Evolutionary conservation across 2,113 vertebrate genomes (phyloP).

Genomic region (Urocynchramus pylzowi): DNA sequence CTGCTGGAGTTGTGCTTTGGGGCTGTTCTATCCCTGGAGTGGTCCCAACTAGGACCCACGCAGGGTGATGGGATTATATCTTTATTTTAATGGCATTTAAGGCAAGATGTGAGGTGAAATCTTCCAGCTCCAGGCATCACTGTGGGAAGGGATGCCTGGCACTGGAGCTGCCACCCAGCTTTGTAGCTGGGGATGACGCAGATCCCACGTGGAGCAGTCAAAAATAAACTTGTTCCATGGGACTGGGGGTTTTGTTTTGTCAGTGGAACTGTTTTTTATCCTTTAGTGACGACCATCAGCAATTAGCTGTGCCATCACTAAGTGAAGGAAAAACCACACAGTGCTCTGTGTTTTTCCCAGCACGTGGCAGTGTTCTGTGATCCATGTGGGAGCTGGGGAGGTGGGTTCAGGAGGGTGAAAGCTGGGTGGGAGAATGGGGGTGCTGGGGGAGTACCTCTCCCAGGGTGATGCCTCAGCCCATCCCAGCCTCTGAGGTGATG

Average conservation of each 20-base stretch:
- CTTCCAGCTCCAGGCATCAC: neutral
- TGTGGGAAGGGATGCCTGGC: neutral
- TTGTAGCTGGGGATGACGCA: conserved; percentile 5
- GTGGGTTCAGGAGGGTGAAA: neutral
- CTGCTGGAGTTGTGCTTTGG: neutral
- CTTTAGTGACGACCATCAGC: neutral
- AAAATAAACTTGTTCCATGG: conserved; percentile 3
- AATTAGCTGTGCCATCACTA: neutral
- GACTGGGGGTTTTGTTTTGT: neutral
- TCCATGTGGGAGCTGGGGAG: neutral
- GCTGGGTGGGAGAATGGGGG: neutral
- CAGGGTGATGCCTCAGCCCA: neutral
- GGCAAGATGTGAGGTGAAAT: neutral
- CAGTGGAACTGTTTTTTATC: neutral
- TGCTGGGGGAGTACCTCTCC: neutral
- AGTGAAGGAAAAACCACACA: neutral
- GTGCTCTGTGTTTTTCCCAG: neutral
- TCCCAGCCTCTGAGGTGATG: neutral
- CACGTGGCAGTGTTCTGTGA: neutral
- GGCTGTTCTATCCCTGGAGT: neutral
- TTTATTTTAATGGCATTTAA: neutral
- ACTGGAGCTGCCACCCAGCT: neutral
- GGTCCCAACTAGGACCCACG: neutral
- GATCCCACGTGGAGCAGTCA: neutral
- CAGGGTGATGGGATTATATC: neutral